Percentiles rank a stretch among this genome's conserved stretches.
phyloP scores from a whole-genome alignment of 2,113 vertebrate genomes.

The Eubucco bourcierii region DNA sequence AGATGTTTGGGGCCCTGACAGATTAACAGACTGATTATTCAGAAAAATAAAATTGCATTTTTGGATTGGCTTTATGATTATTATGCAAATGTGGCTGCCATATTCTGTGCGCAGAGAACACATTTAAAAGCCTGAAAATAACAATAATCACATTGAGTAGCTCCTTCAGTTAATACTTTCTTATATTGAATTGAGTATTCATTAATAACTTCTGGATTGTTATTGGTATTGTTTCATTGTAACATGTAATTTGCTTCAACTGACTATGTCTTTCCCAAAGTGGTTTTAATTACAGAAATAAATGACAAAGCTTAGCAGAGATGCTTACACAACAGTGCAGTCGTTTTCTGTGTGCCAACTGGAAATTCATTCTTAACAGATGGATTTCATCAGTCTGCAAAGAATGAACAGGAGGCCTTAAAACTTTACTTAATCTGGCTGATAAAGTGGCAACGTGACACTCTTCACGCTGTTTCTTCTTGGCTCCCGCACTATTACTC shows the following conservation, averaged over 20 bases:
- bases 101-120: constrained; percentile 59
- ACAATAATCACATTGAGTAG: constrained; percentile 64
- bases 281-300: constrained; percentile 77
- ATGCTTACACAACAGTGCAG: constrained; percentile 71
- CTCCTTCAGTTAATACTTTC: constrained; percentile 63
- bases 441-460: neutral
- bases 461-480: neutral
- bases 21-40: constrained; percentile 64
- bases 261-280: constrained; percentile 63
- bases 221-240: constrained; percentile 74
- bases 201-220: constrained; percentile 72
- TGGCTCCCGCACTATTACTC: neutral
- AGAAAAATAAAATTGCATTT: constrained; percentile 69
- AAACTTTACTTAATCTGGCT: constrained; percentile 36
- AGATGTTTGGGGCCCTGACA: constrained; percentile 25
- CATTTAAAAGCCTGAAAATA: constrained; percentile 55
- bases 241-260: constrained; percentile 71
- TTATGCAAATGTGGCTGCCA: constrained; percentile 76
- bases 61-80: constrained; percentile 69
- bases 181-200: constrained; percentile 59
- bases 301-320: constrained; percentile 70
- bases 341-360: constrained; percentile 65
- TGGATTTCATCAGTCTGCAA: constrained; percentile 40
- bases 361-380: constrained; percentile 66
- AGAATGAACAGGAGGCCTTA: neutral